Base-by-base conservation (phyloP, 1,140 invertebrate genomes). In the Zeugodacus cucurbitae region DNA sequence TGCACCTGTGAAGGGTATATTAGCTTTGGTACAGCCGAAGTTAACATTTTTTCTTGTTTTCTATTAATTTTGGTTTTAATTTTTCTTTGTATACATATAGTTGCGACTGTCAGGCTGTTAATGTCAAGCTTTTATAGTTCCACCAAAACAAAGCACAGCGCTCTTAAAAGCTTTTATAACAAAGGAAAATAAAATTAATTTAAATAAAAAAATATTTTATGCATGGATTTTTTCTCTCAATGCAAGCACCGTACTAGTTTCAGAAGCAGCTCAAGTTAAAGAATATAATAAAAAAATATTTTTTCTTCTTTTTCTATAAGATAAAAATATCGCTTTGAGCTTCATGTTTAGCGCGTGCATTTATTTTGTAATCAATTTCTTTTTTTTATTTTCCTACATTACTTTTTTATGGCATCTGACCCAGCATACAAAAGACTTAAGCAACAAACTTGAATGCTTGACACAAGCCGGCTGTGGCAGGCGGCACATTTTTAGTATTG, bases 351-450 rank as follows among this genome's bases (percentile, higher is more conserved):
- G 32, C 67, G 67, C 34, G 17, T 70, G 67, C 67, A 32, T 41
- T 70, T 37, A 70, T 70, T 70, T 70, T 37, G 34, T 70, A 41
- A 70, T 70, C 34, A 70, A 70, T 70, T 70, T 70, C 34, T 37
- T 37, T 34, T 37, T 34, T 41, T 32, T 70, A 70, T 70, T 37
- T 70, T 37, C 10, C 26, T 62, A 11, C 48, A 37, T 22, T 70
- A 14, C 32, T 32, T 32, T 32, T 67, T 67, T 67, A 32, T 32
- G 64, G 26, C 29, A 29, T 67, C 17, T 70, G 67, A 70, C 14
- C 29, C 20, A 7, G n/a, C 29, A 67, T 20, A 90, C 87, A 90
- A 86, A 62, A 59, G 86, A 88, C 82, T 58, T 88, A 86, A 88
- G 44, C 29, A 59, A 86, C 85, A 32, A 58, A 59, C 85, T 86